Evolutionary conservation across 2,888 invertebrate genomes (phyloP).

Genomic region (Drosophila meridiana): DNA sequence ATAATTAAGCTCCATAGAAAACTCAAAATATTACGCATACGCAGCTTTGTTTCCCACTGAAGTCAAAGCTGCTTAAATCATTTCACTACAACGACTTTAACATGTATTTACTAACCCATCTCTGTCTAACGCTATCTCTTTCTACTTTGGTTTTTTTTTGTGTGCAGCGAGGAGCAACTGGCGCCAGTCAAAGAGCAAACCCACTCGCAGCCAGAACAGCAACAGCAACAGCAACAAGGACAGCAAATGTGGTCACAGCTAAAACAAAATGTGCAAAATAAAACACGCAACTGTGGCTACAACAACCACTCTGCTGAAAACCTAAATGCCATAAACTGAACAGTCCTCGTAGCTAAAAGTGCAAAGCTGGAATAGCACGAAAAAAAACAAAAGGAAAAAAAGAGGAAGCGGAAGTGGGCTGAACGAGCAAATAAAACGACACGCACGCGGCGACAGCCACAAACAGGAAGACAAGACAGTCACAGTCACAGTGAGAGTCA

Average conservation of each 20-base stretch:
- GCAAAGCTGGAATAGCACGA: conserved; percentile 15
- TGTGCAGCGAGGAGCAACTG: conserved; percentile 58
- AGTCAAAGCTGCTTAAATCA: conserved; percentile 39
- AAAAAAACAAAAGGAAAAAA: conserved; percentile 10
- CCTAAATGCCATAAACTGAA: conserved; percentile 53
- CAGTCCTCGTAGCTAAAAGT: conserved; percentile 28
- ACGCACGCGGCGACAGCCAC: conserved; percentile 21
- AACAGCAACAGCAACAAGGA: conserved; percentile 28
- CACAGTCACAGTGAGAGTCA: not conserved
- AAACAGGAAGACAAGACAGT: conserved; percentile 10
- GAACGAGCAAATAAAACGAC: conserved; percentile 33
- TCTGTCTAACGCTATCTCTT: conserved; percentile 1
- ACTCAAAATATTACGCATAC: conserved; percentile 24
- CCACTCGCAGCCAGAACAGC: conserved; percentile 14
- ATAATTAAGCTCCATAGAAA: conserved; percentile 6
- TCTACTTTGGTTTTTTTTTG: conserved; percentile 1
- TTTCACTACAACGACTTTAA: conserved; percentile 26
- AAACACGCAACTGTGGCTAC: conserved; percentile 63
- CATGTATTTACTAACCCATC: conserved; percentile 22
- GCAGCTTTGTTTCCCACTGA: conserved; percentile 10
- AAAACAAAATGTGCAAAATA: conserved; percentile 71
- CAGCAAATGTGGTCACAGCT: conserved; percentile 56
- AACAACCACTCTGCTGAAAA: conserved; percentile 29
- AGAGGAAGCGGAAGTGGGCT: conserved; percentile 52
- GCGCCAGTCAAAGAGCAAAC: conserved; percentile 33